Percentiles rank a stretch among this genome's conserved stretches.
Evolutionary conservation across 2,797 vertebrate species (phyloP).

Genomic region (Ibycter americanus): DNA sequence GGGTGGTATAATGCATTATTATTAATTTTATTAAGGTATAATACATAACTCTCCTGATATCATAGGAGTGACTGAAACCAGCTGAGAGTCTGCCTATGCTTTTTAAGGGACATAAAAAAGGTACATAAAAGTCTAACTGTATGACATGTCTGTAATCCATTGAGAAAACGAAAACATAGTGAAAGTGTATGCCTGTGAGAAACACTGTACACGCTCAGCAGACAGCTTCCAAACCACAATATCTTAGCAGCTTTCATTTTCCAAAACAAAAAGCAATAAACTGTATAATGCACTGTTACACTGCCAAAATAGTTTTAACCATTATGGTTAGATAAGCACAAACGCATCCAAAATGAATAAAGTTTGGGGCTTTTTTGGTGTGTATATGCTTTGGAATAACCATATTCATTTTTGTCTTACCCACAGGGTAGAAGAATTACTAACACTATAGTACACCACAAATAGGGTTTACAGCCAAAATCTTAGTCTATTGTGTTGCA

Average conservation of each 20-base stretch:
- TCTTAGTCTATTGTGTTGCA: not conserved
- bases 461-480: not conserved
- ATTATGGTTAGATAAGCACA: slow-evolving; percentile 59
- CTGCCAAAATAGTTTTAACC: slow-evolving; percentile 66
- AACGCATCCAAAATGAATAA: slow-evolving; percentile 59
- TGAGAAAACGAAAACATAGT: slow-evolving; percentile 13
- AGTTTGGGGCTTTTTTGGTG: not conserved
- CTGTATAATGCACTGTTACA: slow-evolving; percentile 8
- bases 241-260: slow-evolving; percentile 68
- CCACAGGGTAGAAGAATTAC: not conserved
- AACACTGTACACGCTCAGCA: not conserved
- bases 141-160: slow-evolving; percentile 26
- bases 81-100: not conserved
- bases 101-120: not conserved
- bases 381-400: slow-evolving; percentile 16
- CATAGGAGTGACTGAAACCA: not conserved
- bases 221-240: slow-evolving; percentile 70
- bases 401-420: not conserved
- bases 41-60: not conserved
- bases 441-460: not conserved
- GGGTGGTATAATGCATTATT: not conserved
- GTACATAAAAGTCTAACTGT: not conserved
- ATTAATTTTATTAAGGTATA: not conserved
- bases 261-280: slow-evolving; percentile 69
- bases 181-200: slow-evolving; percentile 29